A percentile compares a stretch with the other conserved stretches of the same genome.
Evolutionary conservation across 2,888 invertebrate genomes (phyloP).

Genomic region (Cyclophora albipunctata): DNA sequence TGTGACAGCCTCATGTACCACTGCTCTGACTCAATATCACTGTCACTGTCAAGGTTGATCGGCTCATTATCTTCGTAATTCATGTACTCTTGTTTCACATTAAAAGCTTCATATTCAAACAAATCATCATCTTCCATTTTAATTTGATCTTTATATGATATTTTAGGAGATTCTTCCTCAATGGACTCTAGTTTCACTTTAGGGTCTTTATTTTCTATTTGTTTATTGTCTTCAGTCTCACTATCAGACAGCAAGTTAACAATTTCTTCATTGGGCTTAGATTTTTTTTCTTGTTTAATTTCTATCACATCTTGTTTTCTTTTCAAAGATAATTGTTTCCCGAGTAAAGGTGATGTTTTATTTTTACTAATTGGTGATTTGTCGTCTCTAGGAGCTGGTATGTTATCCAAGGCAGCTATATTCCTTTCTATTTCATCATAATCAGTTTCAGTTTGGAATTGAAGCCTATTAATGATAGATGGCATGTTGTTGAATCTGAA

Average conservation of each 20-base stretch:
- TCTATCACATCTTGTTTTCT: constrained; percentile 31
- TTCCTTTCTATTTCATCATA: constrained; percentile 36
- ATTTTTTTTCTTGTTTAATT: constrained; percentile 25
- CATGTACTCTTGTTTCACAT: constrained; percentile 57
- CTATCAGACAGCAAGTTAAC: constrained; percentile 45
- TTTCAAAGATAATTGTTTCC: constrained; percentile 33
- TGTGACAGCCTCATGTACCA: constrained; percentile 73
- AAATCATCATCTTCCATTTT: constrained; percentile 44
- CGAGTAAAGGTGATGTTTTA: constrained; percentile 21
- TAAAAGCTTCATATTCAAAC: constrained; percentile 51
- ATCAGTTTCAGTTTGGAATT: constrained; percentile 45
- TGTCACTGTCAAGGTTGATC: constrained; percentile 56
- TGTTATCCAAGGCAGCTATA: constrained; percentile 26
- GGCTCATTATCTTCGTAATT: constrained; percentile 56
- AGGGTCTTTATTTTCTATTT: constrained; percentile 7
- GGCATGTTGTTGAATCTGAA: constrained; percentile 24
- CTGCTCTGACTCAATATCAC: constrained; percentile 70
- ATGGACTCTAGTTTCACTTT: constrained; percentile 37
- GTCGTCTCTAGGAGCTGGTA: neutral
- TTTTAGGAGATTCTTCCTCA: constrained; percentile 22
- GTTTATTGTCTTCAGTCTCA: constrained; percentile 31
- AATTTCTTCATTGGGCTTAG: constrained; percentile 24
- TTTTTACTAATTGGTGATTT: neutral
- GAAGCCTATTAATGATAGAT: constrained; percentile 32
- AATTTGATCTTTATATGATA: constrained; percentile 24